These are phyloP conservation scores for Rachycentron canadum DNA, from an alignment of 2,797 vertebrate genomes.

Conservation along the genomic window DNA sequence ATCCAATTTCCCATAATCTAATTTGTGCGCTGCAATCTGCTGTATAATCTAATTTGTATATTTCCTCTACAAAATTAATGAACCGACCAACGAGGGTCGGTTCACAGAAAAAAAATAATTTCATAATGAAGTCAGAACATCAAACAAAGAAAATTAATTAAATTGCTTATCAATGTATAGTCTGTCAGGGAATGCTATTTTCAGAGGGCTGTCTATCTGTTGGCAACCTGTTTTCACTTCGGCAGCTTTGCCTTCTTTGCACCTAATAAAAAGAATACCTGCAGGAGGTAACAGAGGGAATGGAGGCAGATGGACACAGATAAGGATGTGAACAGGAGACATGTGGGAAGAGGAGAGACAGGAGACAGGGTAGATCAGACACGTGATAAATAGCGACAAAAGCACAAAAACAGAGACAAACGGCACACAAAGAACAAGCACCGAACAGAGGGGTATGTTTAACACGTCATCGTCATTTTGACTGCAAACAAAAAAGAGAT, in stretches of 20 bases:
- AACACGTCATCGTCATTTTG: conserved; percentile 46
- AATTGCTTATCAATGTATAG: conserved; percentile 83
- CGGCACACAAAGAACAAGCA: conserved; percentile 32
- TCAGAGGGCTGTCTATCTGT: conserved; percentile 70
- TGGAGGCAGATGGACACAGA: conserved; percentile 61
- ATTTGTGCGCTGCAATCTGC: conserved; percentile 80
- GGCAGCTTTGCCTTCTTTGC: conserved; percentile 46
- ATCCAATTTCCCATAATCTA: conserved; percentile 84
- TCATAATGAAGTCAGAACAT: conserved; percentile 82
- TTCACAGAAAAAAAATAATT: conserved; percentile 66
- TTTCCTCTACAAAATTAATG: conserved; percentile 82
- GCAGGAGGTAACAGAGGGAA: conserved; percentile 62
- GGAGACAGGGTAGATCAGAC: conserved; percentile 64
- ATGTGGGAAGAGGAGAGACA: conserved; percentile 43
- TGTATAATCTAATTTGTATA: conserved; percentile 84
- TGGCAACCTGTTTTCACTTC: conserved; percentile 71
- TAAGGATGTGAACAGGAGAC: conserved; percentile 66
- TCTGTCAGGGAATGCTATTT: conserved; percentile 79
- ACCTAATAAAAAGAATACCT: conserved; percentile 69
- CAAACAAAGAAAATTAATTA: conserved; percentile 86
- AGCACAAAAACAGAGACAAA: conserved; percentile 61
- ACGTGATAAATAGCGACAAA: conserved; percentile 69
- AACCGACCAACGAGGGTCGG: conserved; percentile 63
- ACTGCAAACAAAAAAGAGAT: conserved; percentile 51
- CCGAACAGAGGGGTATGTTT: conserved; percentile 65